Evolutionary conservation across 64 coral and sea anemone species (phyloP).

Genomic region (Cladopsammia gracilis): DNA sequence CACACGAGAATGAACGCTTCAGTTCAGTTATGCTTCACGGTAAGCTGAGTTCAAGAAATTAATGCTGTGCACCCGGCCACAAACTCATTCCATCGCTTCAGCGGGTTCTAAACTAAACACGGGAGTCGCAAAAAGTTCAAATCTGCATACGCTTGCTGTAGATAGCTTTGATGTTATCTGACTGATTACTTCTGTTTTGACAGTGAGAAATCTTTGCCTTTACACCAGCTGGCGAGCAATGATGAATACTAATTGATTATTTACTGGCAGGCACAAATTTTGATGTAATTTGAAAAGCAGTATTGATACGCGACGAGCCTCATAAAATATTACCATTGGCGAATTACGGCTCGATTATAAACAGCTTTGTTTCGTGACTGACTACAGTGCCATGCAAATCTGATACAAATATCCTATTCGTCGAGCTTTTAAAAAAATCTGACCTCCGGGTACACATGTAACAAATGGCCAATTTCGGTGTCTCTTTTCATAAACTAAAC

Average conservation of each 20-base stretch:
- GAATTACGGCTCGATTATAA: not conserved
- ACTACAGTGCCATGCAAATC: not conserved
- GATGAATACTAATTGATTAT: conserved; percentile 10
- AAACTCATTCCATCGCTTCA: not conserved
- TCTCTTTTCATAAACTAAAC: not conserved
- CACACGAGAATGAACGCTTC: not conserved
- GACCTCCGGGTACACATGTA: not conserved
- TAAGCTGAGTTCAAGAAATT: not conserved
- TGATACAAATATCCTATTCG: conserved; percentile 18
- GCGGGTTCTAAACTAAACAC: not conserved
- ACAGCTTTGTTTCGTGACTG: conserved; percentile 9
- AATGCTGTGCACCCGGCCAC: not conserved
- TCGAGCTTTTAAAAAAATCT: not conserved
- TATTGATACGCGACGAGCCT: not conserved
- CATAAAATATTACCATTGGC: not conserved
- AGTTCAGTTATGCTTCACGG: not conserved
- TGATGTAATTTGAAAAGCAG: not conserved
- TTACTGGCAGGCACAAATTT: not conserved
- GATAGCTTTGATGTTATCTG: not conserved
- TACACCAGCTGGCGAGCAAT: conserved; percentile 6
- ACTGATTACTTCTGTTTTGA: conserved; percentile 5
- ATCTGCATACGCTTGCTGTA: not conserved
- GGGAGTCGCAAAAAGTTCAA: not conserved
- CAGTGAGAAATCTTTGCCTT: not conserved
- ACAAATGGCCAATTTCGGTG: not conserved